Base-by-base conservation (phyloP, 2,113 vertebrate species). In the Ailurus styani region DNA sequence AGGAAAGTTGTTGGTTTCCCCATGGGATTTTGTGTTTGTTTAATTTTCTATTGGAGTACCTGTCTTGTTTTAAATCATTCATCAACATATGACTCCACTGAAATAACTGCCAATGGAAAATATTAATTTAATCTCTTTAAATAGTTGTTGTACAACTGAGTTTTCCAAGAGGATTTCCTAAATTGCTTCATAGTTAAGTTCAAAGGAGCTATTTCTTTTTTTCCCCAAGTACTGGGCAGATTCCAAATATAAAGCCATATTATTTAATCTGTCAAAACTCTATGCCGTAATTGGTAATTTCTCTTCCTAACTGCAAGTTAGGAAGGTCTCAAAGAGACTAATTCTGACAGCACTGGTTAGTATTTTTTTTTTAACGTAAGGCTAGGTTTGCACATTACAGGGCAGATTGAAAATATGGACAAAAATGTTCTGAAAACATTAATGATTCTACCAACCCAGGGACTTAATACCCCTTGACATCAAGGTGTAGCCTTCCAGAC, bases 321-420 rank as follows among this genome's bases (percentile, higher is more conserved):
- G 29, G 23, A 81, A 72, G 54, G 20, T 77, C 60, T 95, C 31
- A 88, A 54, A 95, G 27, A 62, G 45, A 64, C 68, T 75, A 54
- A 90, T 90, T 95, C 37, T 84, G 17, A 66, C 17, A 70, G 37
- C 77, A 68, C 72, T 75, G 29, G 81, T 40, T 82, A 75, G n/a
- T 21, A 82, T 66, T 31, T 93, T 68, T 78, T 37, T n/a, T 70
- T 47, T 47, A 37, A 81, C 17, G 52, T 87, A 93, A 64, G 23
- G 55, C 37, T 73, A 31, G 42, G 78, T 62, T 86, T 85, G 47
- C 40, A 75, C 45, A 82, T 87, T 73, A 77, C n/a, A 81, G n/a
- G 70, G 72, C n/a, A 87, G 70, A 72, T 6, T 77, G 90, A 96
- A 92, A 92, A 93, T 75, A 93, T 1, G 82, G 75, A 66, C 94